Evolutionary conservation across 2,888 invertebrate genomes (phyloP), one percentile per base, ranked within the genome.

Genomic region (Bombylius discolor): DNA sequence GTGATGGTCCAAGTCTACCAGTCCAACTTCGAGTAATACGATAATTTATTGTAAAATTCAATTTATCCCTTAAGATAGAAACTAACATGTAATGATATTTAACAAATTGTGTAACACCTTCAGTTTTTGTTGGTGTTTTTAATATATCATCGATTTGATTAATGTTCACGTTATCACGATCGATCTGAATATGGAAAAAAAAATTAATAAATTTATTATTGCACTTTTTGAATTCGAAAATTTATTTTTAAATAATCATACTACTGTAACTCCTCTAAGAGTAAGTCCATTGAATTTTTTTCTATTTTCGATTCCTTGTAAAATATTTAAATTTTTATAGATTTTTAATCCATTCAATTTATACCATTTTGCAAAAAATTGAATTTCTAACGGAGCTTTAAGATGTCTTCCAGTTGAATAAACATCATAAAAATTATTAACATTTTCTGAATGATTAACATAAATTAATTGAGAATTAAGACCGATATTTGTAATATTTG

Each of bases 21-120:
- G 70, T 68, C 72, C 72, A 73, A n/a, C 69, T 70, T 4, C 70
- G 64, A 4, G 70, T 63, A 54, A 70, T 68, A 5, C 72, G 68
- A 62, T 67, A 73, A 31, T 65, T 62, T 0, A 71, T 61, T 4
- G 65, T 66, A 55, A 73, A 73, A 57, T 73, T 72, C 11, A 70
- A 66, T 5, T 64, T 64, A 33, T 70, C 65, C 39, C 64, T 60
- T 6, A 72, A 57, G 42, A 70, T 58, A 33, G 49, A 47, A 3
- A 67, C 14, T 6, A 73, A 51, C 4, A 65, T 65, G 42, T 67
- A 71, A 56, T 70, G 66, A 57, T 72, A 72, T 61, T 72, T 72
- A 4, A 65, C 62, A 46, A 72, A 70, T 5, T 67, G 64, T 0
- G 67, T 64, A 4, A 73, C 66, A 0, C 72, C 72, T 3, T 64